Base-by-base conservation (phyloP, 1,140 invertebrate species). In the Apis dorsata region DNA sequence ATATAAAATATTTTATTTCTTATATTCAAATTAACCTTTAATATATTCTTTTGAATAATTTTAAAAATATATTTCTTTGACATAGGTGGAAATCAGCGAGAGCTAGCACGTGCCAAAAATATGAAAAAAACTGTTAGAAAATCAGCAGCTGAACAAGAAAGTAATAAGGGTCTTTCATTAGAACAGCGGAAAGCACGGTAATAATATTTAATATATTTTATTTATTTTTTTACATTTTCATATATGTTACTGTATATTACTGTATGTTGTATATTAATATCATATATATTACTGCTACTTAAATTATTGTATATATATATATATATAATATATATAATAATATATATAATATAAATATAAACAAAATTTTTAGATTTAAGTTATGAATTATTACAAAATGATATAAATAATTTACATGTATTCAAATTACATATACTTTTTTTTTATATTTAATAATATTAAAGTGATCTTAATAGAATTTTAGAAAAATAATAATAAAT, bases 31-130 rank as follows among this genome's bases (percentile, higher is more conserved):
- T 59, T 5, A 21, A n/a, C 75, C 7, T 57, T 9, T 9, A 68
- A 63, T 19, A 44, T 44, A 44, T 44, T 44, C 5, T 44, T 44
- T 44, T 44, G 34, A 44, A 44, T 34, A 34, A 34, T 44, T 44
- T 44, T 44, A 44, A 17, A 34, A 3, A 24, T 70, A 13, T 10
- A 13, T 21, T 44, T 60, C 49, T 70, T 72, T 77, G 0, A 70
- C 68, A 4, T 63, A 94, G 94, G 94, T 85, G 96, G 96, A 89
- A 96, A 96, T 93, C 96, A 96, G 90, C 93, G 96, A 84, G 96
- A 96, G 89, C 92, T 96, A 85, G 96, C 96, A 79, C 92, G 96
- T 75, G 94, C 94, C 60, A 96, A 96, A 91, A 95, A 95, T 90
- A 90, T 93, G 81, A 96, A 96, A 89, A 96, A 96, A 91, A 87